Conservation (phyloP, 2,113 vertebrate species). For the Neolamprologus tretocephalus region DNA sequence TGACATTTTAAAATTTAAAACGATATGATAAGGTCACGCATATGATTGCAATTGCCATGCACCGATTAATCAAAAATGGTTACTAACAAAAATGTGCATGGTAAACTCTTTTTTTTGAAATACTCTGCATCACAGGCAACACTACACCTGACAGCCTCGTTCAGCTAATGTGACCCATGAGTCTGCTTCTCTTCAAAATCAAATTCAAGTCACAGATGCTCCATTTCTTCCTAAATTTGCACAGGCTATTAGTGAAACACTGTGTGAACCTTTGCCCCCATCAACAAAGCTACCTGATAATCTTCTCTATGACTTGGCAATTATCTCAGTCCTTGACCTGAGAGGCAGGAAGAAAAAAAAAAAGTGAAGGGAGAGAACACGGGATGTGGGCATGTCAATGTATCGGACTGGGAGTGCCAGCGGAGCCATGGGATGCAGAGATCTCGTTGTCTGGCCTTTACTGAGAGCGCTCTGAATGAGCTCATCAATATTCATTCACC, state of each 20-base stretch:
- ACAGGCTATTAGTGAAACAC: slow-evolving; percentile 4
- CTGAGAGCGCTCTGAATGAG: slow-evolving; percentile 39
- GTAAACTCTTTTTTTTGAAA: background rate
- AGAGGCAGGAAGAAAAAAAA: background rate
- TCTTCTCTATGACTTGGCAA: slow-evolving; percentile 39
- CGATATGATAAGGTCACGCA: background rate
- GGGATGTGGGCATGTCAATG: slow-evolving; percentile 20
- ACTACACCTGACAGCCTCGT: background rate
- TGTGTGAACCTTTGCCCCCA: slow-evolving; percentile 19
- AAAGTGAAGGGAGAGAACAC: background rate
- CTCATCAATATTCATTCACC: slow-evolving; percentile 70
- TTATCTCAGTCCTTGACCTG: slow-evolving; percentile 55
- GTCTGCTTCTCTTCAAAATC: background rate
- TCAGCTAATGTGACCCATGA: background rate
- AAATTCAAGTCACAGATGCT: background rate
- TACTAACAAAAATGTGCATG: background rate
- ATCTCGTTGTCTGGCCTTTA: slow-evolving; percentile 57
- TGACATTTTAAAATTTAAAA: background rate
- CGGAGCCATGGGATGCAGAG: slow-evolving; percentile 30
- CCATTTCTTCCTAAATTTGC: background rate
- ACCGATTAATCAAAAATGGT: background rate
- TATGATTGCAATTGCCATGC: background rate
- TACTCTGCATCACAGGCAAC: background rate
- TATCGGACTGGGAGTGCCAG: slow-evolving; percentile 17
- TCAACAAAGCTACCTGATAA: slow-evolving; percentile 44